These are phyloP conservation scores for Nephrotoma guestfalica DNA, from an alignment of 2,888 invertebrate genomes.

Conservation along the genomic window DNA sequence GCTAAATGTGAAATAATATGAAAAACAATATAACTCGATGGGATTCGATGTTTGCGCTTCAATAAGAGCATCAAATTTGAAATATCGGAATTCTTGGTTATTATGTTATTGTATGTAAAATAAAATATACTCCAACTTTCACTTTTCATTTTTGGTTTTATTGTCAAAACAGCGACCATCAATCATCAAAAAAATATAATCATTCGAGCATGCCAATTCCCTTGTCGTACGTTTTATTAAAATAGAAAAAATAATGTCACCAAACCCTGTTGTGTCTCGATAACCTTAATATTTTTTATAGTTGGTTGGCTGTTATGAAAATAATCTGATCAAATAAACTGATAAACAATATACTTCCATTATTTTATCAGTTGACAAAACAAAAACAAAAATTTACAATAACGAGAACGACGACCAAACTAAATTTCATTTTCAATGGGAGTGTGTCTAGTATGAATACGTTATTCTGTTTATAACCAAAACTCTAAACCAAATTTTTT, in stretches of 20 bases:
- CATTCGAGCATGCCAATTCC: not conserved
- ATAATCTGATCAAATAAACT: not conserved
- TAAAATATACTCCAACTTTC: not conserved
- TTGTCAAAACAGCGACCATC: not conserved
- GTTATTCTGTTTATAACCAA: not conserved
- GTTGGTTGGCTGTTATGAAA: not conserved
- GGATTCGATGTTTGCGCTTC: too few species aligned
- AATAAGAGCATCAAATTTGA: too few species aligned
- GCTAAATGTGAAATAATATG: too few species aligned
- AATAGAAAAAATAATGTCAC: not conserved
- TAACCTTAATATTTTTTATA: not conserved
- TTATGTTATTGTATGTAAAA: not conserved
- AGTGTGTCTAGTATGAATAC: not conserved
- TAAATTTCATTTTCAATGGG: not conserved
- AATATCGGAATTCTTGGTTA: too few species aligned
- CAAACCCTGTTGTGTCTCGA: not conserved
- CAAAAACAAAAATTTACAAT: not conserved
- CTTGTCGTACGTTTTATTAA: not conserved
- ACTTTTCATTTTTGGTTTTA: not conserved
- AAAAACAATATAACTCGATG: too few species aligned
- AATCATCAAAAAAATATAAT: not conserved
- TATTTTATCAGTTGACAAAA: not conserved
- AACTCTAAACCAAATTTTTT: not conserved
- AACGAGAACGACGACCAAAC: not conserved
- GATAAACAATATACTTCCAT: not conserved